Percentiles rank a stretch among this genome's conserved stretches.
Conservation (phyloP, 2,888 invertebrate species). For the Xestobium rufovillosum region DNA sequence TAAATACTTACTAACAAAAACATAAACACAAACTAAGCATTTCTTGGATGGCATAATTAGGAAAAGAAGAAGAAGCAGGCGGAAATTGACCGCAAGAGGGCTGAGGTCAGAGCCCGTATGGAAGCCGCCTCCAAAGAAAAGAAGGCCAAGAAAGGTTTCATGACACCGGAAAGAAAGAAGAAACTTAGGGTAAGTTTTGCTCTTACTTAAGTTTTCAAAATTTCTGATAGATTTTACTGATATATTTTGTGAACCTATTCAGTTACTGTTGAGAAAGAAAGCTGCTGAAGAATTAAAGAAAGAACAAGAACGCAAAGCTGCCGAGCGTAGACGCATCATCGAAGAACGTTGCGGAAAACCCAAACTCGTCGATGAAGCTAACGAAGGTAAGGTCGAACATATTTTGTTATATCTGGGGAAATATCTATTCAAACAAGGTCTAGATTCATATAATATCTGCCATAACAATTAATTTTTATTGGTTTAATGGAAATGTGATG, state of each 20-base stretch:
- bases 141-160: conserved; percentile 99
- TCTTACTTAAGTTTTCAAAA: not conserved
- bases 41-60: conserved; percentile 43
- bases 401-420: too few relatives aligned
- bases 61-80: conserved; percentile 97
- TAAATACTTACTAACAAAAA: not conserved
- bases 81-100: conserved; percentile 97
- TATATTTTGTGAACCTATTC: conserved; percentile 22
- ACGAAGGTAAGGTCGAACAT: conserved; percentile 79
- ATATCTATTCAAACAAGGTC: conserved; percentile 8
- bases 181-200: conserved; percentile 83
- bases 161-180: conserved; percentile 99
- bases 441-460: too few relatives aligned
- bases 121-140: conserved; percentile 98
- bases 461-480: too few relatives aligned
- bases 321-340: conserved; percentile 95
- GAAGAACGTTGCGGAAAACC: conserved; percentile 91
- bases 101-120: conserved; percentile 97
- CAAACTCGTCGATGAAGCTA: conserved; percentile 84
- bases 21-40: not conserved
- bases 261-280: conserved; percentile 99
- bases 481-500: too few relatives aligned
- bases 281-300: conserved; percentile 99
- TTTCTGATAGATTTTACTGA: too few relatives aligned
- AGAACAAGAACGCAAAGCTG: conserved; percentile 98